Percentiles rank a stretch among this genome's conserved stretches.
Evolutionary conservation across 1,140 invertebrate species (phyloP).

Genomic region (Matsumurasca onukii): DNA sequence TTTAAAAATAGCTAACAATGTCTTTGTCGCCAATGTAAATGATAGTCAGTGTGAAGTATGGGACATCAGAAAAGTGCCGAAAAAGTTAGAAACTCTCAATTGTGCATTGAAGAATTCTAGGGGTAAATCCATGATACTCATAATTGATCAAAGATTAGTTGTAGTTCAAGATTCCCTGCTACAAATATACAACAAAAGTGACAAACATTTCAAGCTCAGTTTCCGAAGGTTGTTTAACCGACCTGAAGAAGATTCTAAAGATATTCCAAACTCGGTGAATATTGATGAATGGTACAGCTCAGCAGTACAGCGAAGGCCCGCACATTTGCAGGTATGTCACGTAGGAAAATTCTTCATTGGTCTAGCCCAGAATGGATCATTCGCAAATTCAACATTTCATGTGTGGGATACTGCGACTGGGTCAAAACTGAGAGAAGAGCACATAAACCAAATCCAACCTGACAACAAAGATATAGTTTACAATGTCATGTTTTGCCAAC

Average conservation of each 20-base stretch:
- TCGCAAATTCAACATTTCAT: neutral
- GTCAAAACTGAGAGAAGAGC: slow-evolving; percentile 7
- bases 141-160: neutral
- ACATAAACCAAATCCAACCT: neutral
- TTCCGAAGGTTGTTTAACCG: slow-evolving; percentile 14
- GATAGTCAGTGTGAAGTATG: slow-evolving; percentile 16
- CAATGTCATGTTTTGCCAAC: slow-evolving; percentile 15
- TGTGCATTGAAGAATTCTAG: slow-evolving; percentile 8
- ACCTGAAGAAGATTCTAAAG: neutral
- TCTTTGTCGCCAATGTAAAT: slow-evolving; percentile 12
- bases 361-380: slow-evolving; percentile 10
- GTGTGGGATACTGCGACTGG: neutral
- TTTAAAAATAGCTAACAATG: slow-evolving; percentile 1
- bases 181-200: neutral
- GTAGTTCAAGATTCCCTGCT: slow-evolving; percentile 10
- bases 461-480: neutral
- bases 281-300: slow-evolving; percentile 15
- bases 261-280: neutral
- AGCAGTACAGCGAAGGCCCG: slow-evolving; percentile 1
- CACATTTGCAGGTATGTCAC: neutral
- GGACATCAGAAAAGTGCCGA: slow-evolving; percentile 1
- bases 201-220: neutral
- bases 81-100: neutral
- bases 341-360: slow-evolving; percentile 10
- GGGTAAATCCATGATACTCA: slow-evolving; percentile 10